Evolutionary conservation across 2,113 vertebrate genomes (phyloP), one percentile per base, ranked within the genome.

Genomic region (Muntiacus muntjak): DNA sequence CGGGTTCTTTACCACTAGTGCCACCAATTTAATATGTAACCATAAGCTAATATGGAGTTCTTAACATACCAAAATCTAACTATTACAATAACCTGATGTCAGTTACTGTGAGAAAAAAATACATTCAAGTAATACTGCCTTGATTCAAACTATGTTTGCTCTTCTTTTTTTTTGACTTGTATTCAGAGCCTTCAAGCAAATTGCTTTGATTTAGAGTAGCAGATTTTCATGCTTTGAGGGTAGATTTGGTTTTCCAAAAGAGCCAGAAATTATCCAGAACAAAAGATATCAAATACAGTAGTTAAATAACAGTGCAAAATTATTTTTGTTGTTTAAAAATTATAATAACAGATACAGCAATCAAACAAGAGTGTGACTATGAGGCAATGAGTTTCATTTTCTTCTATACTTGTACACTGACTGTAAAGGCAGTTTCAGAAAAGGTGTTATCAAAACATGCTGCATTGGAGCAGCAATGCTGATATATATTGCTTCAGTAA

Each of bases 311-410:
- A 67, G 55, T 15, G 30, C 55, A 88, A 95, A 95, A 64, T 92
- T 21, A 82, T 87, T 96, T 67, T 91, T 90, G 3, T 89, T 91
- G 10, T 64, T 79, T 87, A 50, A 92, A 94, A 97, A 89, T 87
- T 88, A 84, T 55, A 52, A 45, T 86, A 87, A 92, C 19, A 94
- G 43, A 74, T 83, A 67, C 0, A 90, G 13, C 11, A 62, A 26
- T 93, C 50, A 55, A 47, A 91, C 2, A 60, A 78, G 30, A 91
- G 25, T 84, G 40, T 89, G 14, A 40, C 26, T 85, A 33, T 81
- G 28, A 81, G 21, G 25, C 23, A 52, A 9, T 78, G 43, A 62
- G 30, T 85, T 45, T 89, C 74, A 62, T 92, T 89, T 92, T 91
- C 21, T 96, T 81, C 33, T 91, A 8, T 94, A 21, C 57, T 76